Evolutionary conservation across 2,797 vertebrate species (phyloP).

Genomic region (Caiman crocodilus): DNA sequence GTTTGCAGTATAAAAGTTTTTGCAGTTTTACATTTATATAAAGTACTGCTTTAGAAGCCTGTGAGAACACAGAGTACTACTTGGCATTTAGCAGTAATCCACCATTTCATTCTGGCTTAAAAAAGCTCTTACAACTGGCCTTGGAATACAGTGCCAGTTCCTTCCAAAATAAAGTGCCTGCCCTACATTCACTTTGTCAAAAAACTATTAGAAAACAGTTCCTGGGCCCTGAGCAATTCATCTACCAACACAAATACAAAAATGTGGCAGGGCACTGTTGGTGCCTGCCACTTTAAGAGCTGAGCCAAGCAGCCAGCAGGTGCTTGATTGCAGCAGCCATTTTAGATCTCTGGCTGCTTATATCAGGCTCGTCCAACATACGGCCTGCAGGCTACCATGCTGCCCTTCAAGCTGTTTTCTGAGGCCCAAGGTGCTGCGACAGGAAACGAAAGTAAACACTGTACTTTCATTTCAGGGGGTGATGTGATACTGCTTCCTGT

Average conservation of each 20-base stretch:
- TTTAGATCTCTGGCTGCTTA: background rate
- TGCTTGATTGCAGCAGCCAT: background rate
- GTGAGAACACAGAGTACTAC: background rate
- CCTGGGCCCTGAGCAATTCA: background rate
- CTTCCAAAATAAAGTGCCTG: background rate
- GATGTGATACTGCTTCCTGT: no score
- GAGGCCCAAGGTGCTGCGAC: no score
- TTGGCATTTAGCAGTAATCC: conserved; percentile 31
- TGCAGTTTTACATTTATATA: background rate
- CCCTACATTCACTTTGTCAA: background rate
- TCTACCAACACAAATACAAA: background rate
- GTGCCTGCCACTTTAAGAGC: no score
- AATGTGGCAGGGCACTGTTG: background rate
- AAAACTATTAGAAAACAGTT: background rate
- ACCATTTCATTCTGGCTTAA: conserved; percentile 18
- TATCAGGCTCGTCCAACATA: no score
- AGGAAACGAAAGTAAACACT: no score
- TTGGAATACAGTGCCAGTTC: background rate
- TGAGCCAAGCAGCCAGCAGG: background rate
- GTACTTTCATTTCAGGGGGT: no score
- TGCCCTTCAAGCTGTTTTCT: no score
- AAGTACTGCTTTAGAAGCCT: conserved; percentile 22
- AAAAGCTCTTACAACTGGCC: conserved; percentile 3
- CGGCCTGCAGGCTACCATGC: no score
- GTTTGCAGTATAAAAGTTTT: background rate